Percentiles rank a stretch among this genome's conserved stretches.
These are phyloP conservation scores for Cisticola juncidis DNA, from an alignment of 2,113 vertebrate species.

Conservation along the genomic window DNA sequence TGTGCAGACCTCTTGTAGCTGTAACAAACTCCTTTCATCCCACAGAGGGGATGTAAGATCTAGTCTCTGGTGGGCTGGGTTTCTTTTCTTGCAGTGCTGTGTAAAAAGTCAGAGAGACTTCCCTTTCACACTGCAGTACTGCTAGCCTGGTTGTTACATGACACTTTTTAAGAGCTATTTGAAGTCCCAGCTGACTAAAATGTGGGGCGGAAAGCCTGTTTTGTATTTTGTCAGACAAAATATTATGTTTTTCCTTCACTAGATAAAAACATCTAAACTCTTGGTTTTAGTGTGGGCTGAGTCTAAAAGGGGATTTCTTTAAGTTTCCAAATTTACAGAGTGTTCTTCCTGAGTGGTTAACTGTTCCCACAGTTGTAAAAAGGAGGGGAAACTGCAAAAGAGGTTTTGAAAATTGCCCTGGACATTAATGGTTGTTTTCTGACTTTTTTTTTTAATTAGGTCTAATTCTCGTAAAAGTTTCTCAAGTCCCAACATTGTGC, in stretches of 20 bases:
- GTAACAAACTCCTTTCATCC: neutral
- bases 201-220: neutral
- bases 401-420: constrained; percentile 36
- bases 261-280: constrained; percentile 28
- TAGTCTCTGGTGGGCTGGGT: neutral
- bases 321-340: constrained; percentile 64
- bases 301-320: constrained; percentile 42
- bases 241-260: constrained; percentile 17
- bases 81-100: neutral
- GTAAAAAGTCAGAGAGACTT: neutral
- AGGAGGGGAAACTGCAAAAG: constrained; percentile 36
- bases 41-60: neutral
- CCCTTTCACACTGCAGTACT: neutral
- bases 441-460: neutral
- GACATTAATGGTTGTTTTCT: constrained; percentile 7
- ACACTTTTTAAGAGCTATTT: neutral
- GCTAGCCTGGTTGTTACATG: neutral
- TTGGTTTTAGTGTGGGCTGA: constrained; percentile 55
- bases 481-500: neutral
- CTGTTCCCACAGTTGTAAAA: constrained; percentile 58
- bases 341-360: constrained; percentile 69
- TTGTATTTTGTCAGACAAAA: neutral
- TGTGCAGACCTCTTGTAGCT: neutral
- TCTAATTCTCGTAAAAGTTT: constrained; percentile 45
- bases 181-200: neutral